Base-by-base conservation (phyloP, 2,888 invertebrate genomes). In the Doris montereyensis region DNA sequence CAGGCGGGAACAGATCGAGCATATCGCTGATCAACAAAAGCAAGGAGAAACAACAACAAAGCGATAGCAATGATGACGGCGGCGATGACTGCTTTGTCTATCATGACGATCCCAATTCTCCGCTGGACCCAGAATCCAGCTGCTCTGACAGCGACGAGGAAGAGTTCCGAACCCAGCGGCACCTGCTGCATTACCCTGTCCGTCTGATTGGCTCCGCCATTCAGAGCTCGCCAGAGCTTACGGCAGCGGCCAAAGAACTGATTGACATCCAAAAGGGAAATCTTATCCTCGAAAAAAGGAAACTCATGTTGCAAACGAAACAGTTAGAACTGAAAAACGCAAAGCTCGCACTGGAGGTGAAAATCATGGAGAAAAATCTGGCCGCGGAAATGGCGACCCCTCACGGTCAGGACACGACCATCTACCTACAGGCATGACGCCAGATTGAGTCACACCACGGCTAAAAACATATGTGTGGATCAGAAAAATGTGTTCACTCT, bases 81-180 rank as follows among this genome's bases (percentile, higher is more conserved):
- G 52, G 17, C 5, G 52, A 41, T 10, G 52, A 17, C 5, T 10
- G 17, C 52, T 10, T 41, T 41, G 8, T 41, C 17, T 41, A 41
- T 41, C 5, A 2, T 17, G 52, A 67, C 52, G 32, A 58, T 1
- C 34, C 35, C 17, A 57, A 79, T 17, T 79, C 79, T 1, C 76
- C 79, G 4, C 52, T 79, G 28, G 79, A 79, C 41, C 68, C 76
- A 2, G 76, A 71, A 13, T 76, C 79, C 52, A 71, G 62, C 60
- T 76, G 76, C 52, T 79, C 76, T 8, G 79, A 79, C 57, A 75
- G 75, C 28, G 79, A 79, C 30, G 79, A 79, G n/a, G 79, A 79
- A 62, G 79, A 79, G 52, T 13, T 71, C 5, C 17, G 41, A 4
- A 71, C 1, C 28, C 10, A 79, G 2, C 75, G 75, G 34, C 41